Evolutionary conservation across 2,113 vertebrate genomes (phyloP), one percentile per base, ranked within the genome.

Genomic region (Petroica traversi): DNA sequence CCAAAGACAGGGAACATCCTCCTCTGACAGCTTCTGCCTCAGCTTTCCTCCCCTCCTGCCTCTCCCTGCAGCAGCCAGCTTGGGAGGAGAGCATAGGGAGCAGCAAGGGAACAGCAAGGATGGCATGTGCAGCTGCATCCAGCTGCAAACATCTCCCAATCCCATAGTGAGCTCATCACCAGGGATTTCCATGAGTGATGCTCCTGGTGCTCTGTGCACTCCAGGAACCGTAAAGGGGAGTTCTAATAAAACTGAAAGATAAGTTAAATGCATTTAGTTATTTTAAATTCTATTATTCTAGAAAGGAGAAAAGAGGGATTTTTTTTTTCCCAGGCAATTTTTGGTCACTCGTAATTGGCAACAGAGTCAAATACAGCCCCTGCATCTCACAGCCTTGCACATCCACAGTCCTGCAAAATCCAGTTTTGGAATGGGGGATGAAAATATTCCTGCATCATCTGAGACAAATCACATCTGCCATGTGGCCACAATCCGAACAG

Each of bases 151-250:
- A 36, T 2, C 23, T 20, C 81, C n/a, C 4, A 2, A 1, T 4
- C 23, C 45, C 31, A 33, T 40, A 5, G 6, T 0, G 0, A 18
- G 14, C 8, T 0, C 15, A 14, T 11, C 29, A 2, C 0, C 40
- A 19, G 33, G 67, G n/a, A 7, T 24, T 61, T 34, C 61, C 72
- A 46, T 4, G 0, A 4, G 0, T 1, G 19, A 3, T 18, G 38
- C 36, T 71, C 41, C 78, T 12, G 8, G 8, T 33, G 57, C 73
- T 63, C 38, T 75, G 17, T 1, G 12, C 24, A 11, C 57, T 33
- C n/a, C 7, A 4, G 45, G 14, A 66, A 6, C 48, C 28, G 24
- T 1, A 20, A 45, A 19, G 31, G 28, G 76, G 22, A 36, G 12
- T 1, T 16, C 43, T 33, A 51, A 62, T 18, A 33, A 38, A 79